Evolutionary conservation across 2,113 vertebrate genomes (phyloP).

Genomic region (Ascaphus truei): DNA sequence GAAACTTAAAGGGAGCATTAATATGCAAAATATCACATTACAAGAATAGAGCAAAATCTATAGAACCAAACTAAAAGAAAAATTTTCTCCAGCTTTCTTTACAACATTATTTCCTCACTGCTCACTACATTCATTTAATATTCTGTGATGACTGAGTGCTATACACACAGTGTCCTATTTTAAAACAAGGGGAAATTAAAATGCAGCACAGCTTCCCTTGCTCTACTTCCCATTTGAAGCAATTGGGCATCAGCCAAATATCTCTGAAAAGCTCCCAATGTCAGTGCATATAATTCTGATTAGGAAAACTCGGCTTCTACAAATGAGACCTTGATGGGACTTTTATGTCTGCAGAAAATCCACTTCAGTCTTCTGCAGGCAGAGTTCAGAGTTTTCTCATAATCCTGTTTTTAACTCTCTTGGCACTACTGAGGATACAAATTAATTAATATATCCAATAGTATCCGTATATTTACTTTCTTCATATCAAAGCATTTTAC

Average conservation of each 20-base stretch:
- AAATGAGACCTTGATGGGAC: slow-evolving; percentile 44
- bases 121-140: not conserved
- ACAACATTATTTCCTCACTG: not conserved
- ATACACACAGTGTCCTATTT: slow-evolving; percentile 46
- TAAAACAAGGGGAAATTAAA: slow-evolving; percentile 55
- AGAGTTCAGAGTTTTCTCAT: slow-evolving; percentile 12
- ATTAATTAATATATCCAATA: not conserved
- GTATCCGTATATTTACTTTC: not conserved
- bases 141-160: slow-evolving; percentile 32
- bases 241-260: slow-evolving; percentile 45
- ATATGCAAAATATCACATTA: not conserved
- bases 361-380: slow-evolving; percentile 24
- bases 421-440: not conserved
- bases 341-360: slow-evolving; percentile 38
- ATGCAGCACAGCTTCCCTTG: slow-evolving; percentile 39
- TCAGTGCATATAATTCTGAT: slow-evolving; percentile 39
- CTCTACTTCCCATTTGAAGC: slow-evolving; percentile 46
- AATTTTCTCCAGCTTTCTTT: not conserved
- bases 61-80: not conserved
- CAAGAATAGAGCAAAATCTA: not conserved
- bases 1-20: not conserved
- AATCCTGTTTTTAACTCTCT: not conserved
- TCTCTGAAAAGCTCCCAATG: slow-evolving; percentile 46
- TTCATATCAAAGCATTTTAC: not conserved
- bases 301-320: slow-evolving; percentile 37